Base-by-base conservation (phyloP, 2,797 vertebrate species). In the Hylomyscus alleni region DNA sequence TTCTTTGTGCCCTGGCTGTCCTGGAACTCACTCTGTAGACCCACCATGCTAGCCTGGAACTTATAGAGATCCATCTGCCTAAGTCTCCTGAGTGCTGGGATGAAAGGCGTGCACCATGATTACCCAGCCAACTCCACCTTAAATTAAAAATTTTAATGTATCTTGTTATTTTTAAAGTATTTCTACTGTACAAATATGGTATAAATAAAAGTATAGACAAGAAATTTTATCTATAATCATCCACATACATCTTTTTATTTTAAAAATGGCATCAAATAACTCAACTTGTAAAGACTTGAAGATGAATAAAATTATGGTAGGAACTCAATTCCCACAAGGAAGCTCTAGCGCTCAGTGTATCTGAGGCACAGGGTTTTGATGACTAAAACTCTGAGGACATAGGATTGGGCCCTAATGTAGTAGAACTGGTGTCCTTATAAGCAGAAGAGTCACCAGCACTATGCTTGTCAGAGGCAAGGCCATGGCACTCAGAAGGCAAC, bases 261-360 rank as follows among this genome's bases (percentile, higher is more conserved):
- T 52, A 95, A 97, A 90, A 78, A 56, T 19, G 54, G 75, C 58
- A 54, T 34, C 40, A 54, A 96, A 88, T 72, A 17, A 69, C 81
- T 95, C 81, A 76, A 90, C 44, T 72, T 62, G 47, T 73, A 13
- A 95, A 98, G 19, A 89, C 65, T n/a, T 93, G 69, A 90, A 90
- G 77, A 90, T 34, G 14, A 89, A 83, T 58, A 93, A 17, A 96
- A 17, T 80, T 56, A 85, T 72, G 60, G 58, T 89, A 31, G 31
- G 54, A 93, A 91, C 1, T 60, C 34, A 75, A 47, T 86, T 94
- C 24, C n/a, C 6, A 58, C 76, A 22, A 84, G 83, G 78, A 92
- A 77, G 58, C 40, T 31, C 50, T 82, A 94, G 29, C 6, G 14
- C 29, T 44, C 60, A 82, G 9, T 82, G 3, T 69, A 93, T 69